A percentile compares a stretch with the other conserved stretches of the same genome.
These are phyloP conservation scores for Taeniopygia guttata DNA, from an alignment of 2,797 vertebrate species.

Conservation along the genomic window DNA sequence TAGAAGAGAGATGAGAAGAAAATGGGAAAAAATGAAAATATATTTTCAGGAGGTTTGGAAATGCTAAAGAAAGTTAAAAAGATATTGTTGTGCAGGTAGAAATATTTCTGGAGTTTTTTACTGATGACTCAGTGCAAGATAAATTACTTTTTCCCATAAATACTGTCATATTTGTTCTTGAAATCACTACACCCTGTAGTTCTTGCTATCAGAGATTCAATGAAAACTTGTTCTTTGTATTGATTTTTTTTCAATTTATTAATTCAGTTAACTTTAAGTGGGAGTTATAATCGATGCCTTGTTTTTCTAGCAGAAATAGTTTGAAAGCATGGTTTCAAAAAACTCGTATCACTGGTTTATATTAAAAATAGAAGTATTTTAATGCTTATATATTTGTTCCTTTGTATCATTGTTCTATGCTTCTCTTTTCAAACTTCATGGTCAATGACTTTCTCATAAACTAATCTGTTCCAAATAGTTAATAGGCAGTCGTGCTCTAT, in stretches of 20 bases:
- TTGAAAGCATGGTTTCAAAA: background rate
- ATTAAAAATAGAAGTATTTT: background rate
- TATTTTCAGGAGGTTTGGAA: background rate
- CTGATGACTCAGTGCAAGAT: background rate
- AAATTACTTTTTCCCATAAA: background rate
- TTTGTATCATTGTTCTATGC: background rate
- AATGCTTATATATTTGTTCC: background rate
- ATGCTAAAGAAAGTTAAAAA: background rate
- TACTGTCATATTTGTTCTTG: background rate
- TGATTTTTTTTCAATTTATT: background rate
- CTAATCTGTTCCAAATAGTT: background rate
- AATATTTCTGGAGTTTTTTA: background rate
- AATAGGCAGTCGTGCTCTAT: background rate
- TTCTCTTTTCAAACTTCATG: background rate
- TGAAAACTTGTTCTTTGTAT: background rate
- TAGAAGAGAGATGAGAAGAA: background rate
- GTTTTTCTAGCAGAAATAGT: background rate
- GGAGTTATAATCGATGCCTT: background rate
- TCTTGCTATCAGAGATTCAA: background rate
- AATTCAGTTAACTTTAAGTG: background rate
- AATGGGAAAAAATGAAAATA: background rate
- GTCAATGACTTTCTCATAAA: background rate
- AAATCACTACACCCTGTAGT: background rate
- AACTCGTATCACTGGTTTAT: background rate
- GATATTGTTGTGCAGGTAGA: background rate